Evolutionary conservation across 2,888 invertebrate genomes (phyloP).

Genomic region (Dendrolimus pini): DNA sequence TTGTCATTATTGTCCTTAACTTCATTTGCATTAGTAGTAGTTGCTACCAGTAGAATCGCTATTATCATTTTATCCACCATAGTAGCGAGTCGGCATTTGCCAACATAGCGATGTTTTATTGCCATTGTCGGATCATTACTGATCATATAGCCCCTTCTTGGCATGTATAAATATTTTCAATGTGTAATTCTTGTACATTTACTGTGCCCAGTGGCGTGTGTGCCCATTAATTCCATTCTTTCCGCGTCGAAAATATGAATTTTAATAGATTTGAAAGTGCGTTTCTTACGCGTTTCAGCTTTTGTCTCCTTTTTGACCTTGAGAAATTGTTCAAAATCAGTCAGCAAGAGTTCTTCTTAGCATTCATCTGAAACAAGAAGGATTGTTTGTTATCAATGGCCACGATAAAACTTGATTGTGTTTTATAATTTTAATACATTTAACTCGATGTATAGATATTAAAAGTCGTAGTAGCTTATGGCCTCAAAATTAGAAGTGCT

Average conservation of each 20-base stretch:
- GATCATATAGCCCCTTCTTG: slow-evolving; percentile 1
- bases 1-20: slow-evolving; percentile 34
- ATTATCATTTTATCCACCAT: slow-evolving; percentile 29
- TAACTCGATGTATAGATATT: no score
- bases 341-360: not conserved
- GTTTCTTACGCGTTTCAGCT: slow-evolving; percentile 10
- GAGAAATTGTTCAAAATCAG: not conserved
- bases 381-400: no score
- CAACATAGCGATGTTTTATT: slow-evolving; percentile 14
- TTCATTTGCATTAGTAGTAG: slow-evolving; percentile 33
- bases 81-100: not conserved
- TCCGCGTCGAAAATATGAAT: slow-evolving; percentile 23
- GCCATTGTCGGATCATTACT: slow-evolving; percentile 54
- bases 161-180: not conserved
- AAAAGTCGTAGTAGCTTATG: no score
- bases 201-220: slow-evolving; percentile 13
- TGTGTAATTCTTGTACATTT: slow-evolving; percentile 1
- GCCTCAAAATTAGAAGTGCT: no score
- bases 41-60: slow-evolving; percentile 36
- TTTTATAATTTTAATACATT: no score
- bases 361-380: not conserved
- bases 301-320: slow-evolving; percentile 1
- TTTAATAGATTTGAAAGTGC: slow-evolving; percentile 2
- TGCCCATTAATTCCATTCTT: slow-evolving; percentile 39
- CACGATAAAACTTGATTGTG: no score